Evolutionary conservation across 2,113 vertebrate species (phyloP), one percentile per base, ranked within the genome.

Genomic region (Brachirus orientalis): DNA sequence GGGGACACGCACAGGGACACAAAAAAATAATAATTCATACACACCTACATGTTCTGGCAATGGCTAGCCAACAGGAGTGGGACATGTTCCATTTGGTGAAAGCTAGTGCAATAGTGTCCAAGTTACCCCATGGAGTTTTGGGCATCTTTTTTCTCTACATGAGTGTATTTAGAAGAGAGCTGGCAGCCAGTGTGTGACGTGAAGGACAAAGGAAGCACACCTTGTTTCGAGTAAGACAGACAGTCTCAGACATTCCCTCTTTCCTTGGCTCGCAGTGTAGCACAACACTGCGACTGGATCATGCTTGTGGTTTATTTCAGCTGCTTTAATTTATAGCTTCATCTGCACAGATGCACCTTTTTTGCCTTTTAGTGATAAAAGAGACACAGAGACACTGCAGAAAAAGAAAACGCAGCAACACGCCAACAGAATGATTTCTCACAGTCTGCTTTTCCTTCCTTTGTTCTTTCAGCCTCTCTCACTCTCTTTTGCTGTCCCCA

Each of bases 151-250:
- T 59, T 48, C 64, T 12, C 48, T 4, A n/a, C 58, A 1, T 9
- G n/a, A 28, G 41, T 45, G 51, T 73, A 47, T 73, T 69, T 68
- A 20, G 74, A 28, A 6, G 4, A 40, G 43, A 46, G 63, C 48
- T 33, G 45, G 55, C 53, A 44, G 67, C 63, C 48, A 56, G 50
- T 81, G 77, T 19, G 50, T 64, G 63, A 28, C 3, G 46, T 51
- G 73, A 74, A 74, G 62, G 76, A 48, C 57, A 61, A 63, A 79
- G 82, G 77, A 82, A 83, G 77, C 69, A 67, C 84, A 77, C 81
- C 79, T 84, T 73, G 74, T 48, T 75, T 16, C 37, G 45, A 8
- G 43, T 80, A 77, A 88, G 70, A 74, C 84, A 74, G 80, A n/a
- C n/a, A 79, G 83, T 80, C 85, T 80, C 72, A 57, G 51, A 66